phyloP scores from a whole-genome alignment of 2,888 invertebrate species.

The Charanyca ferruginea region DNA sequence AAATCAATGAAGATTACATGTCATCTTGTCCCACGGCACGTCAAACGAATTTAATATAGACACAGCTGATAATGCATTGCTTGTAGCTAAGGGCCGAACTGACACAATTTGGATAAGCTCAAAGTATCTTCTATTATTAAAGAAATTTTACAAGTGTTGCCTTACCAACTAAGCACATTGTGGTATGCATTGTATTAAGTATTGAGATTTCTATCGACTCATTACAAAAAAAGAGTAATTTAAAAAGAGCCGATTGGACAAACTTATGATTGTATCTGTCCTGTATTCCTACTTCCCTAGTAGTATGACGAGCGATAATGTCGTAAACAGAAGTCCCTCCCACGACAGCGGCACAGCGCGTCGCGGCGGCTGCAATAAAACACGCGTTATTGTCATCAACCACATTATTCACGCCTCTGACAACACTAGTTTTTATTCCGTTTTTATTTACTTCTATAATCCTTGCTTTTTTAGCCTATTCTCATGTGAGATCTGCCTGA shows the following conservation, averaged over 20 bases:
- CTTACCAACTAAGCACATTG: no score
- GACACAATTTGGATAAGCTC: no score
- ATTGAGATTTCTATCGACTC: not conserved
- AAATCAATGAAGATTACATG: not conserved
- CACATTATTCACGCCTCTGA: conserved; percentile 38
- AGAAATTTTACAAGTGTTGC: no score
- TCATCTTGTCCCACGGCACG: no score
- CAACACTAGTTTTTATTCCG: conserved; percentile 33
- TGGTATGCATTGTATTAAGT: no score
- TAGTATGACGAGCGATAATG: conserved; percentile 71
- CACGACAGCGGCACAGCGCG: conserved; percentile 38
- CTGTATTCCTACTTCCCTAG: conserved; percentile 24
- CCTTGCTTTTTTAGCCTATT: not conserved
- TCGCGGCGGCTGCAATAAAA: conserved; percentile 71
- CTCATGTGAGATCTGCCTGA: not conserved
- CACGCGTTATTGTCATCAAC: conserved; percentile 81
- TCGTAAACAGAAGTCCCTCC: conserved; percentile 80
- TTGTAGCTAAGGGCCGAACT: no score
- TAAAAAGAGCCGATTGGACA: not conserved
- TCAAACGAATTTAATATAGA: no score
- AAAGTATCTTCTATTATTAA: no score
- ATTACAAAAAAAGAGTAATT: not conserved
- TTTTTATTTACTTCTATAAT: conserved; percentile 27
- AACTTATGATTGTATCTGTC: conserved; percentile 9
- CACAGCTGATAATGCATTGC: no score